These are phyloP conservation scores for Cossypha caffra DNA, from an alignment of 2,797 vertebrate genomes.

Conservation along the genomic window DNA sequence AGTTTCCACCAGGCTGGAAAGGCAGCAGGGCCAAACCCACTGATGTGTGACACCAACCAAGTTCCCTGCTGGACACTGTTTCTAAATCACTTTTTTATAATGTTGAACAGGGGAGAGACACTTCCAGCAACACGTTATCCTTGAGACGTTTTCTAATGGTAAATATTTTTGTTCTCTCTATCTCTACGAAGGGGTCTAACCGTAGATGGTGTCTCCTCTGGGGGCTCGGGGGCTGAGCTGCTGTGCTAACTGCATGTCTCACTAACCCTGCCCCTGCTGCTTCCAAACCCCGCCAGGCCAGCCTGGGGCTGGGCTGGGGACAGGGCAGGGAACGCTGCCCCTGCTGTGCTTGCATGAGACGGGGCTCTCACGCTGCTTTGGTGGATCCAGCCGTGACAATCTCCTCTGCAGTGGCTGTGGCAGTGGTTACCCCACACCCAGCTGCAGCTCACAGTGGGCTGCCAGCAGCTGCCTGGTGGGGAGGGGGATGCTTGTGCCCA, in stretches of 20 bases:
- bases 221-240: slow-evolving; percentile 51
- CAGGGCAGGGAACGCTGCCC: background rate
- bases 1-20: background rate
- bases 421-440: background rate
- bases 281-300: background rate
- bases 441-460: background rate
- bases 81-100: slow-evolving; percentile 81
- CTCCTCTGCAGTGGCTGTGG: background rate
- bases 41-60: slow-evolving; percentile 11
- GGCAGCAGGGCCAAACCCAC: background rate
- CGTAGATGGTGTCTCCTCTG: slow-evolving; percentile 29
- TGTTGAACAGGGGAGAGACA: slow-evolving; percentile 96
- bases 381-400: background rate
- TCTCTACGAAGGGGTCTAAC: slow-evolving; percentile 68
- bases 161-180: slow-evolving; percentile 91
- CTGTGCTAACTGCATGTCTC: slow-evolving; percentile 77
- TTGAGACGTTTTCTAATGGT: slow-evolving; percentile 99
- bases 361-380: background rate
- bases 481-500: background rate
- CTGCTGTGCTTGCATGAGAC: background rate
- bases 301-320: background rate
- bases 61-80: slow-evolving; percentile 64
- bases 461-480: background rate
- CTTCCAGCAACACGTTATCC: slow-evolving; percentile 91
- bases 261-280: slow-evolving; percentile 35